phyloP scores from a whole-genome alignment of 2,888 invertebrate species.

The Chironomus riparius region DNA sequence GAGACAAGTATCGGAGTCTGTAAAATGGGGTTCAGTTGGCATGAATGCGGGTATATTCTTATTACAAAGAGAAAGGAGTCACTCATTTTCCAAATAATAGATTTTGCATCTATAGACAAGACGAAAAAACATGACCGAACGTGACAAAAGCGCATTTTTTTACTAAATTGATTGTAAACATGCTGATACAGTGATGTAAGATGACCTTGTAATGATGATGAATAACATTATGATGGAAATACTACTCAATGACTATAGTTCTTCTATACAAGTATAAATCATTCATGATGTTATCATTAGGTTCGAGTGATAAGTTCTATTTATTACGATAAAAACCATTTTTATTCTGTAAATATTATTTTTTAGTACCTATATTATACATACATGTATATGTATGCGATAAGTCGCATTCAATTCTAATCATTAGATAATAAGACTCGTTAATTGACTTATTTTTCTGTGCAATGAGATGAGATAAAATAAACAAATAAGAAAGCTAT shows the following conservation, averaged over 20 bases:
- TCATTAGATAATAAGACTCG: background rate
- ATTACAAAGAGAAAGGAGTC: conserved; percentile 44
- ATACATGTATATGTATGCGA: too few relatives aligned
- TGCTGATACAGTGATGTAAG: background rate
- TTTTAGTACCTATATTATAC: background rate
- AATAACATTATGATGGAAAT: background rate
- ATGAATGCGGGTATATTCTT: conserved; percentile 60
- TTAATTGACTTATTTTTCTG: background rate
- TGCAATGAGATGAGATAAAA: background rate
- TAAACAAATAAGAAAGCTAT: background rate
- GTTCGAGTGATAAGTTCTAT: background rate
- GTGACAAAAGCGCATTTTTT: conserved; percentile 12
- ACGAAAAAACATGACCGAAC: background rate
- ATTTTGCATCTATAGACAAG: background rate
- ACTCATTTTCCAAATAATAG: conserved; percentile 32
- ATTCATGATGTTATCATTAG: background rate
- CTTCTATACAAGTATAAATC: too few relatives aligned
- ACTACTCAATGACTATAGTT: too few relatives aligned
- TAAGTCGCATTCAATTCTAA: background rate
- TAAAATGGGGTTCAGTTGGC: conserved; percentile 62
- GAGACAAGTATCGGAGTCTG: conserved; percentile 62
- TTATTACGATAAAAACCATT: background rate
- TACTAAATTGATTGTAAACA: background rate
- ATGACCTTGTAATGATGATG: background rate
- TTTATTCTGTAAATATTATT: background rate